phyloP scores from a whole-genome alignment of 2,113 vertebrate species.

The Mixornis gularis region DNA sequence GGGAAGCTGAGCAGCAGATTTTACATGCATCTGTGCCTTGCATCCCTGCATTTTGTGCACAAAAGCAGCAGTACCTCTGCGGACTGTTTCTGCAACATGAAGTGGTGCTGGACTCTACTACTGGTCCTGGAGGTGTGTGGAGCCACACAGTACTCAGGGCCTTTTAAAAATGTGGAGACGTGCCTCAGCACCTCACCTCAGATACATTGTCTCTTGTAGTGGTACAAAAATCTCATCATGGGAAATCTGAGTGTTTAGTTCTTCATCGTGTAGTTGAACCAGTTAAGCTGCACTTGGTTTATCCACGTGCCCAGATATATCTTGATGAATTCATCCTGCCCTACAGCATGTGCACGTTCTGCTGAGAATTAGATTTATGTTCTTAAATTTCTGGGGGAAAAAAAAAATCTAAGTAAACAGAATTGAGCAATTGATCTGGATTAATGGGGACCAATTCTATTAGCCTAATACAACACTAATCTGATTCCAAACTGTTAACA shows the following conservation, averaged over 20 bases:
- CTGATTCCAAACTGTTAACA: slow-evolving; percentile 59
- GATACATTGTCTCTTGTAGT: not conserved
- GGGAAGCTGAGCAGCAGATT: not conserved
- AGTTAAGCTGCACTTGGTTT: slow-evolving; percentile 35
- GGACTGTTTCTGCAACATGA: not conserved
- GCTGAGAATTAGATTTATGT: not conserved
- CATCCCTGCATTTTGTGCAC: not conserved
- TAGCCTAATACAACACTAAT: slow-evolving; percentile 57
- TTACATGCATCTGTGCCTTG: not conserved
- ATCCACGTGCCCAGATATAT: not conserved
- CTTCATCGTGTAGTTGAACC: not conserved
- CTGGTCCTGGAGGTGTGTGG: not conserved
- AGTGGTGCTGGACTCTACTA: not conserved
- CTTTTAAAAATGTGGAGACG: not conserved
- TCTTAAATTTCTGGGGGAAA: not conserved
- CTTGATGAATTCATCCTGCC: slow-evolving; percentile 1
- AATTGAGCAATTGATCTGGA: slow-evolving; percentile 39
- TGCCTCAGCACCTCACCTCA: not conserved
- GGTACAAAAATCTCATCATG: not conserved
- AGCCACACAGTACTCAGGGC: not conserved
- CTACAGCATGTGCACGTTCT: not conserved
- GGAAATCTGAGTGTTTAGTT: slow-evolving; percentile 28
- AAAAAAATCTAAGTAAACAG: slow-evolving; percentile 19
- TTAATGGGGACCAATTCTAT: slow-evolving; percentile 46
- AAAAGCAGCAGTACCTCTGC: not conserved